Evolutionary conservation across 2,113 vertebrate genomes (phyloP).

Genomic region (Butastur rufipennis): DNA sequence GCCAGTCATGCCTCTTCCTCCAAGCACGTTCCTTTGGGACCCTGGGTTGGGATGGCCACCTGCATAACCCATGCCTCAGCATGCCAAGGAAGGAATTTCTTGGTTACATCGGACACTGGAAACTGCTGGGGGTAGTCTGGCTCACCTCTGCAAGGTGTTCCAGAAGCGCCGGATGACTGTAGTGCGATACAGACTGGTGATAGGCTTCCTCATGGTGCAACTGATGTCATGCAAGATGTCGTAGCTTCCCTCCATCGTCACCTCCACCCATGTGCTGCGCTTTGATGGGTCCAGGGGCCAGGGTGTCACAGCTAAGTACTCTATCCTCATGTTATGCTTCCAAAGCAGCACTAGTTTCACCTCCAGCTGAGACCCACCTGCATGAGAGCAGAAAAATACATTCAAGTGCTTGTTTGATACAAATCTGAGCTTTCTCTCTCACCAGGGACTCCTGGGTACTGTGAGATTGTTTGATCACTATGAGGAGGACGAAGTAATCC

Average conservation of each 20-base stretch:
- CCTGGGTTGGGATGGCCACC: background rate
- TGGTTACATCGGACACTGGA: background rate
- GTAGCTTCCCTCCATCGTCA: slow-evolving; percentile 98
- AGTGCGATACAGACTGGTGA: slow-evolving; percentile 94
- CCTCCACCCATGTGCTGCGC: slow-evolving; percentile 90
- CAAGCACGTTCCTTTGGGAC: background rate
- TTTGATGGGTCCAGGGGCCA: slow-evolving; percentile 88
- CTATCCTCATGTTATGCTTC: slow-evolving; percentile 99
- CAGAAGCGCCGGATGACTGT: slow-evolving; percentile 97
- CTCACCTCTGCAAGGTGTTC: slow-evolving; percentile 96
- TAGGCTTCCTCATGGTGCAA: slow-evolving; percentile 95
- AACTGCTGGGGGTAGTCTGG: background rate
- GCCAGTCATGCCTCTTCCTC: background rate
- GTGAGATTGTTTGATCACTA: background rate
- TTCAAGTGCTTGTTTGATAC: background rate
- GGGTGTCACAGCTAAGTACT: slow-evolving; percentile 87
- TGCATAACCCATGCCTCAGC: background rate
- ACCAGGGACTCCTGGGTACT: background rate
- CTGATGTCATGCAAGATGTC: slow-evolving; percentile 98
- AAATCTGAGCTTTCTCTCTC: background rate
- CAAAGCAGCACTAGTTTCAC: slow-evolving; percentile 93
- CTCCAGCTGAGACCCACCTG: slow-evolving; percentile 89
- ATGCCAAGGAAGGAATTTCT: background rate
- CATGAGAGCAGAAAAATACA: background rate
- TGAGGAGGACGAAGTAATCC: background rate